Base-by-base conservation (phyloP, 2,113 vertebrate species). In the Silurus meridionalis region DNA sequence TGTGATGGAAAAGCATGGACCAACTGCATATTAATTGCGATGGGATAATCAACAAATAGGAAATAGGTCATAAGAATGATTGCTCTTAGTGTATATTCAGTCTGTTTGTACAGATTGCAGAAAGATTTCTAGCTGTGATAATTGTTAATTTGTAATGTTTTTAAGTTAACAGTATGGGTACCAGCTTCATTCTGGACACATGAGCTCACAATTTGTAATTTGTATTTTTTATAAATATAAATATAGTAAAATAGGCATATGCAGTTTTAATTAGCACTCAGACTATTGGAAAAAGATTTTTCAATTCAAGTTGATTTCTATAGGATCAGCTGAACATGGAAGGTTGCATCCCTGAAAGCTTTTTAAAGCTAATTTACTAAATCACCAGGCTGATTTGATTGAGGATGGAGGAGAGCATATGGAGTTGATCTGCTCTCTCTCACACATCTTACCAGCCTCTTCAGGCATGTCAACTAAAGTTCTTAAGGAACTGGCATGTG, bases 391-490 rank as follows among this genome's bases (percentile, higher is more conserved):
- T 57, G 37, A 64, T 75, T 13, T 79, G 14, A 87, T 74, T 25
- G n/a, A 82, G 77, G 57, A 37, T 63, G 25, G 8, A 69, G 72
- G 60, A 61, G 71, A 46, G 17, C 83, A 82, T 85, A 87, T 19
- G 63, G 71, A 17, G 58, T 64, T 61, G 48, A 89, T 86, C 64
- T 83, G 74, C 63, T 86, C 75, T 57, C 17, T 58, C 74, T 57
- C 64, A 80, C 57, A 84, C 53, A 50, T 11, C 48, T 53, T 55
- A 55, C 2, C 75, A 15, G 79, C 50, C 50, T 55, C 80, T 85
- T 83, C 83, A 60, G 58, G 58, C 79, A 82, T 82, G 28, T 75
- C 83, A 66, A 28, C 57, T 85, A 81, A 87, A 80, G 55, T 19
- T 21, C 53, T 48, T 63, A 55, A 63, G 61, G 67, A 74, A 80